Percentiles rank a stretch among this genome's conserved stretches.
These are phyloP conservation scores for Trichopria drosophilae DNA, from an alignment of 2,888 invertebrate genomes.

Conservation along the genomic window DNA sequence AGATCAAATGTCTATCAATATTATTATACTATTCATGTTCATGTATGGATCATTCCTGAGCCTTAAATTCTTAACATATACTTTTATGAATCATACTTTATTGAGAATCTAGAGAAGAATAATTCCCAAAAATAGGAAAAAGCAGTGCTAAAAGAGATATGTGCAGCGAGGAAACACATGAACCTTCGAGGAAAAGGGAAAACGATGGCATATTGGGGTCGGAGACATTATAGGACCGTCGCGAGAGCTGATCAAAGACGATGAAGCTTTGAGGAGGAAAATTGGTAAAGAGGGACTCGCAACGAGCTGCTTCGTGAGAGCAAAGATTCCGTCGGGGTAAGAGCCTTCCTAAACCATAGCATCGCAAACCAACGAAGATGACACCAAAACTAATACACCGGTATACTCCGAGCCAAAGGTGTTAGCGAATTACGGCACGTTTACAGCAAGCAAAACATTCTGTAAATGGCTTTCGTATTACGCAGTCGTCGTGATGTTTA, in stretches of 20 bases:
- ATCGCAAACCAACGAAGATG: conserved; percentile 37
- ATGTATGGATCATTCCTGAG: no score
- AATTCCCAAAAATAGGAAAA: no score
- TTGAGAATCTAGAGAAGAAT: no score
- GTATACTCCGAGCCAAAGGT: conserved; percentile 53
- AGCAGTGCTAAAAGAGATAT: no score
- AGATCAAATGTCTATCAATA: no score
- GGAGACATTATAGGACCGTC: conserved; percentile 51
- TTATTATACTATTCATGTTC: no score
- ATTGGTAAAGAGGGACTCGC: conserved; percentile 55
- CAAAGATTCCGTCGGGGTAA: conserved; percentile 35
- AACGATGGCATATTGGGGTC: conserved; percentile 24
- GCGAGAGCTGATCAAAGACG: conserved; percentile 56
- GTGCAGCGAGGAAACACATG: no score
- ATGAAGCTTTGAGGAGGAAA: conserved; percentile 56
- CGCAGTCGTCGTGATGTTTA: conserved; percentile 31
- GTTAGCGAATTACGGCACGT: conserved; percentile 53
- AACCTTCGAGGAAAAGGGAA: conserved; percentile 20
- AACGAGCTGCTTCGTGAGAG: conserved; percentile 43
- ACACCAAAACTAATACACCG: conserved; percentile 53
- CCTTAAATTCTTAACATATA: no score
- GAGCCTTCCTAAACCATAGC: conserved; percentile 27
- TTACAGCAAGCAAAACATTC: no score
- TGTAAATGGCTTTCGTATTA: conserved; percentile 19
- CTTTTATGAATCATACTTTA: no score